Evolutionary conservation across 2,888 invertebrate genomes (phyloP).

Genomic region (Mythimna lalbum): DNA sequence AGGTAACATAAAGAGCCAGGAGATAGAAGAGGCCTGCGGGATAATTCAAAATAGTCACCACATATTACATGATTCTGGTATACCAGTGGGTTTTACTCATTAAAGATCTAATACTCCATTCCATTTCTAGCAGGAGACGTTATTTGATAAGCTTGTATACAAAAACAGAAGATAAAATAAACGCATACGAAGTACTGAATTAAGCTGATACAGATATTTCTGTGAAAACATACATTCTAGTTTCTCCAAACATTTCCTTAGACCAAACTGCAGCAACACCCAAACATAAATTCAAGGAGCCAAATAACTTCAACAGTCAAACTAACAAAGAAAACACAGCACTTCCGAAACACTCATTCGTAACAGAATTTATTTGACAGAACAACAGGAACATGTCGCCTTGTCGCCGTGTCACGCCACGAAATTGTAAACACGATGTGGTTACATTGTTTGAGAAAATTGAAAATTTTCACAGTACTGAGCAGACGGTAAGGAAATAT

Average conservation of each 20-base stretch:
- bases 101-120: no score
- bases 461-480: conserved; percentile 73
- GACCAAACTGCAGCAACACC: conserved; percentile 25
- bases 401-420: conserved; percentile 55
- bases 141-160: no score
- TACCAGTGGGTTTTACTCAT: no score
- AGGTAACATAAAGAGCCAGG: no score
- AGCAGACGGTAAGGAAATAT: conserved; percentile 70
- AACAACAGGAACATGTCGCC: conserved; percentile 56
- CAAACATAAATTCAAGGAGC: conserved; percentile 42
- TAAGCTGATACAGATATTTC: not conserved
- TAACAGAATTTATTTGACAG: conserved; percentile 66
- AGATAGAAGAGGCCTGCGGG: no score
- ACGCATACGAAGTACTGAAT: no score
- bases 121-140: no score
- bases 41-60: no score
- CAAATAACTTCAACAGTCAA: conserved; percentile 48
- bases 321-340: conserved; percentile 51
- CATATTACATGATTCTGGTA: no score
- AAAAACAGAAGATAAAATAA: no score
- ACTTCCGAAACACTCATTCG: conserved; percentile 58
- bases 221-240: not conserved
- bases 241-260: conserved; percentile 8
- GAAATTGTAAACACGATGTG: conserved; percentile 62
- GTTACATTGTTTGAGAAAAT: conserved; percentile 74